phyloP scores from a whole-genome alignment of 2,113 vertebrate species.

The Prionailurus bengalensis region DNA sequence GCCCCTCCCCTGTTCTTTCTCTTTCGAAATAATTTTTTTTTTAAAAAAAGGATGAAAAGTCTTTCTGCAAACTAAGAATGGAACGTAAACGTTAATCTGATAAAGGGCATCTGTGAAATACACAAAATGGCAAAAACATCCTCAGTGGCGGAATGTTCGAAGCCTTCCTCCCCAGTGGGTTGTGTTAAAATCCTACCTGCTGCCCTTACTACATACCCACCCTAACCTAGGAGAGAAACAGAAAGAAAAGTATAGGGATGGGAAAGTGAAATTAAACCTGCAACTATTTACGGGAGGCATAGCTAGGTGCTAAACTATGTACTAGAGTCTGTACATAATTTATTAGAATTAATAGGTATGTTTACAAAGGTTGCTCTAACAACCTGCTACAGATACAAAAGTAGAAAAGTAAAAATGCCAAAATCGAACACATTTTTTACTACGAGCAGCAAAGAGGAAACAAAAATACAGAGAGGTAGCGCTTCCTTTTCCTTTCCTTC shows the following conservation, averaged over 20 bases:
- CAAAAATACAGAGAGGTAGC: neutral
- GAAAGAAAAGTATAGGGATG: neutral
- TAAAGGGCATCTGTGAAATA: neutral
- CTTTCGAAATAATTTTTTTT: too few relatives aligned
- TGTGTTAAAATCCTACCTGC: neutral
- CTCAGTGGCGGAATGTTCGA: neutral
- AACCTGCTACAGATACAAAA: neutral
- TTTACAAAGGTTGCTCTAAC: neutral
- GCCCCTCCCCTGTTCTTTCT: too few relatives aligned
- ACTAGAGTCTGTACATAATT: neutral
- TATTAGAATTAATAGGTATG: neutral
- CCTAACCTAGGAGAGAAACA: neutral
- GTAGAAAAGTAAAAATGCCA: neutral
- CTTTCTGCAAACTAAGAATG: neutral
- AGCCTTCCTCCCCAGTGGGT: neutral
- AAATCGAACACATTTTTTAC: neutral
- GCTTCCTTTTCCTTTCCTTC: neutral
- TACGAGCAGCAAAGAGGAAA: neutral
- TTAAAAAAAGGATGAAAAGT: neutral
- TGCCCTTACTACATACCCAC: rapidly evolving
- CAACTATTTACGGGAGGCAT: neutral
- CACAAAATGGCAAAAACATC: neutral
- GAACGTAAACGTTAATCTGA: neutral
- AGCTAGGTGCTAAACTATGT: neutral
- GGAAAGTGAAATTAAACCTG: neutral